Conservation (phyloP, 2,888 invertebrate species). For the Amblyteles armatorius region DNA sequence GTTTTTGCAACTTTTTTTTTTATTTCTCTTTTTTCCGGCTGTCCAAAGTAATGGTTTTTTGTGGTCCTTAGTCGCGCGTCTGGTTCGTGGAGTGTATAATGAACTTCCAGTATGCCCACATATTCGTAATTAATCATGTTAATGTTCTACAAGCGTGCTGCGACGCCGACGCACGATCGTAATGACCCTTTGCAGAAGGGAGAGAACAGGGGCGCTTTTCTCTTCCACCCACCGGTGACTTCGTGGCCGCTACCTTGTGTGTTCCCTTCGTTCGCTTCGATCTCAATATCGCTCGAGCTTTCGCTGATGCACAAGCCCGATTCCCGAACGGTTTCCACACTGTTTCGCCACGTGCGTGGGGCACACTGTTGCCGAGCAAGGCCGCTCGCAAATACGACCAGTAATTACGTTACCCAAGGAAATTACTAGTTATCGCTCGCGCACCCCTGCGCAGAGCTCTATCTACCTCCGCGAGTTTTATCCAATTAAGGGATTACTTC, state of each 20-base stretch:
- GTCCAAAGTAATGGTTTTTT: neutral
- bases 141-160: conserved; percentile 77
- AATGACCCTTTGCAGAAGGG: conserved; percentile 67
- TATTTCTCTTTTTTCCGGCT: neutral
- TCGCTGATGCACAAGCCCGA: conserved; percentile 51
- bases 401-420: conserved; percentile 79
- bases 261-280: conserved; percentile 51
- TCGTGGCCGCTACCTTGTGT: conserved; percentile 48
- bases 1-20: neutral
- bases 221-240: conserved; percentile 59
- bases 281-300: conserved; percentile 46
- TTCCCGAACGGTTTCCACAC: conserved; percentile 58
- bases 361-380: conserved; percentile 57
- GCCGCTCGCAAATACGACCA: conserved; percentile 76
- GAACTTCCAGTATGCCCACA: neutral
- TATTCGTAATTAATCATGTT: conserved; percentile 77
- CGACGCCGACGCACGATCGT: conserved; percentile 75
- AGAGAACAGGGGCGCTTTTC: conserved; percentile 62
- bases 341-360: conserved; percentile 43
- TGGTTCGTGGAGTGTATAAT: neutral
- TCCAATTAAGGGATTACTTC: conserved; percentile 77
- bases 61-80: neutral
- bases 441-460: conserved; percentile 41
- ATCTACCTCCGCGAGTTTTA: conserved; percentile 73
- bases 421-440: conserved; percentile 77